Evolutionary conservation across 2,113 vertebrate genomes (phyloP), one percentile per base, ranked within the genome.

Genomic region (Nycticorax nycticorax): DNA sequence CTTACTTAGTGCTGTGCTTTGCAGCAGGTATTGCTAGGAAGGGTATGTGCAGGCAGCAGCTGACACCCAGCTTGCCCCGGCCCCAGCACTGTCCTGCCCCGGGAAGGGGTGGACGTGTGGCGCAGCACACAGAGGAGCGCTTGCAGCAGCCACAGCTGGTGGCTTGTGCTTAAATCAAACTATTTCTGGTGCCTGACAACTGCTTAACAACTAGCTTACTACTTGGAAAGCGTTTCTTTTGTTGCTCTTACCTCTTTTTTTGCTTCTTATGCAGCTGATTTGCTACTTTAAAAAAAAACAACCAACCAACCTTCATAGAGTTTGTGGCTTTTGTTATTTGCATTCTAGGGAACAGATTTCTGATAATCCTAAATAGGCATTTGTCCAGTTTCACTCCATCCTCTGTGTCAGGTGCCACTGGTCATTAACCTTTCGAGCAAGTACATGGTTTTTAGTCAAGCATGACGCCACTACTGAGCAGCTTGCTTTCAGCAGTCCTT

Each of bases 81-180:
- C 59, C 57, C 45, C 43, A 39, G 32, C 66, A 6, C 43, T 33
- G 28, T 1, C 6, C 1, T 53, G 60, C 16, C 45, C 9, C 4
- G 17, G 59, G 4, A n/a, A 10, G 16, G 27, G 37, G 19, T 9
- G 19, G 53, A 1, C 1, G 12, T 39, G 62, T 11, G 55, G 75
- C n/a, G 19, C 45, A 27, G 3, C 12, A 8, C 3, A 5, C 1
- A 10, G 18, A 26, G 37, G 39, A 39, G 21, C 0, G 0, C 21
- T 43, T 32, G 35, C 57, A 64, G 57, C 57, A 30, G 74, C 59
- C n/a, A 6, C 12, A 12, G 67, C 35, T 45, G 11, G 8, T n/a
- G 47, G 39, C 23, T 83, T 2, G 1, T 26, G 33, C 35, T n/a
- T 62, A 26, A 30, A 28, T 64, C 43, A 14, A 9, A 7, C 8